Conservation (phyloP, 1,140 invertebrate species). For the Rhopalosiphum padi region DNA sequence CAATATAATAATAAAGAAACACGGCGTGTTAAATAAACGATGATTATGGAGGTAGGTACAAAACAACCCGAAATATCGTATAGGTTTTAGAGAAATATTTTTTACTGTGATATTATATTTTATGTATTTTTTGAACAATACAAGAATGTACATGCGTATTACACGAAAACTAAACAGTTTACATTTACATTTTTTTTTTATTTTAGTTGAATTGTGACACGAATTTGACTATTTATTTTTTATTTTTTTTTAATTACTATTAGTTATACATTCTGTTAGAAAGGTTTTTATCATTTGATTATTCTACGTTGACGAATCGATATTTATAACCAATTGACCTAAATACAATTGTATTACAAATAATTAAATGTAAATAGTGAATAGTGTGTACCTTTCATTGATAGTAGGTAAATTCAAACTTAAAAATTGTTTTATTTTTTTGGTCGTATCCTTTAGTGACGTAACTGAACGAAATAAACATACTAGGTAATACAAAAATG, state of each 20-base stretch:
- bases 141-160: neutral
- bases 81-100: neutral
- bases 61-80: neutral
- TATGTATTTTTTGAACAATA: neutral
- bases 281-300: conserved; percentile 1
- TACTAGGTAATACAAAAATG: neutral
- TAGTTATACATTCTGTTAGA: neutral
- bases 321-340: neutral
- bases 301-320: neutral
- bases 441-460: neutral
- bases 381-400: neutral
- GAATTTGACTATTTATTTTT: neutral
- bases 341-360: neutral
- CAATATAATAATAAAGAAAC: neutral
- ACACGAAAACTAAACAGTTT: neutral
- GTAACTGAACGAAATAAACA: neutral
- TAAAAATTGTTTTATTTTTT: neutral
- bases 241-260: neutral
- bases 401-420: neutral
- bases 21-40: neutral
- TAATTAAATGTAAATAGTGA: neutral
- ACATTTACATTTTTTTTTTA: neutral
- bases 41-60: neutral
- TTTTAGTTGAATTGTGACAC: neutral
- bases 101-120: neutral